Conservation (phyloP, 2,113 vertebrate species). For the Macquaria ambigua region DNA sequence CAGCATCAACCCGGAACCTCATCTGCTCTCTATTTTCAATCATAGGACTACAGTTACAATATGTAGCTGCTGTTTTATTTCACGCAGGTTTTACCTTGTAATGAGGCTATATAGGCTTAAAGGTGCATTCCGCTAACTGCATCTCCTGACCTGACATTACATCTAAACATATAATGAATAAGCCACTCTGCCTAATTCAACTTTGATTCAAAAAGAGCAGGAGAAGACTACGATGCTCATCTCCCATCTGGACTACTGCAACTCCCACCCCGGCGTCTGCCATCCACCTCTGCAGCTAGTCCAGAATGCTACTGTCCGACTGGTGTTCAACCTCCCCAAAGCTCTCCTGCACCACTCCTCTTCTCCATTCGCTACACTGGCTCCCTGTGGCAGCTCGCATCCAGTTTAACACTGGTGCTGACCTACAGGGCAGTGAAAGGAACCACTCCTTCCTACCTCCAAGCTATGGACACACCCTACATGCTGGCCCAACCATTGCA, state of each 20-base stretch:
- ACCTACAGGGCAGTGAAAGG: background rate
- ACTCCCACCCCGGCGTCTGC: background rate
- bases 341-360: background rate
- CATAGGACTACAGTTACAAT: background rate
- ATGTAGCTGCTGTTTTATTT: background rate
- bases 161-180: no score
- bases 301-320: background rate
- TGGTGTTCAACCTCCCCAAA: background rate
- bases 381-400: background rate
- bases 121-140: no score
- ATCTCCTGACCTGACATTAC: no score
- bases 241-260: background rate
- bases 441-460: background rate
- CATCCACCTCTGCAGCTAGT: background rate
- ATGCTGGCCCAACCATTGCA: background rate
- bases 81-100: background rate
- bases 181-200: no score
- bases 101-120: background rate
- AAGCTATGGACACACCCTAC: background rate
- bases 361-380: background rate
- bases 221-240: background rate
- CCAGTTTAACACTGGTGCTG: background rate
- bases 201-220: background rate
- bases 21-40: background rate
- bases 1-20: no score